These are phyloP conservation scores for Ditylenchus weischeri DNA, from an alignment of 2,888 invertebrate species.

Conservation along the genomic window DNA sequence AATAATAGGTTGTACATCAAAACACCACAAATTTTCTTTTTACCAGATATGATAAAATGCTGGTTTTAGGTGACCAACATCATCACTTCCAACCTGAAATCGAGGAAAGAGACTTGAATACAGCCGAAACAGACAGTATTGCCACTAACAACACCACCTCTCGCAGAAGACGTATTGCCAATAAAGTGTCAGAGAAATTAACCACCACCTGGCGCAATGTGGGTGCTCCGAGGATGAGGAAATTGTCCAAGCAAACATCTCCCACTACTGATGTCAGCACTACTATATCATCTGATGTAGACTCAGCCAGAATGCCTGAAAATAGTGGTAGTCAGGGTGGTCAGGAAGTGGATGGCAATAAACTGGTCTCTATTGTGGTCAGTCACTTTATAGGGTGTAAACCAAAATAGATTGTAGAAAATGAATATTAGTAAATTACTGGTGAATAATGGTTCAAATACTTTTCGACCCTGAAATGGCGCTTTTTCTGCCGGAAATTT, in stretches of 20 bases:
- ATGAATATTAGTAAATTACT: too few species aligned
- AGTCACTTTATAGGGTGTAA: too few species aligned
- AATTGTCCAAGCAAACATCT: slow-evolving; percentile 32
- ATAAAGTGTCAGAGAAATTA: slow-evolving; percentile 46
- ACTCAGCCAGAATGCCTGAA: neutral
- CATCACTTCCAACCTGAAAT: too few species aligned
- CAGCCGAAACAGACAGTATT: neutral
- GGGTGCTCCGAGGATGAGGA: slow-evolving; percentile 28
- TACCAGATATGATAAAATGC: slow-evolving; percentile 2
- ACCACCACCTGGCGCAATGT: slow-evolving; percentile 25
- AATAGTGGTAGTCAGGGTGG: neutral
- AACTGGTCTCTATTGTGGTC: too few species aligned
- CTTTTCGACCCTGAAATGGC: too few species aligned
- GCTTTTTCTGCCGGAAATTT: too few species aligned
- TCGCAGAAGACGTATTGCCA: slow-evolving; percentile 30
- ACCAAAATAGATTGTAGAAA: too few species aligned
- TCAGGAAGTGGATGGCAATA: neutral
- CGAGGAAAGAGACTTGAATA: too few species aligned
- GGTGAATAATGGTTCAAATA: too few species aligned
- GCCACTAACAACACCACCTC: slow-evolving; percentile 1
- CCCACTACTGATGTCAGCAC: neutral
- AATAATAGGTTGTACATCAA: too few species aligned
- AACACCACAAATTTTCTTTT: too few species aligned
- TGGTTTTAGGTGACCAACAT: too few species aligned
- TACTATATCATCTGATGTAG: neutral